Percentiles rank a stretch among this genome's conserved stretches.
These are phyloP conservation scores for Pangasianodon hypophthalmus DNA, from an alignment of 2,113 vertebrate genomes.

Conservation along the genomic window DNA sequence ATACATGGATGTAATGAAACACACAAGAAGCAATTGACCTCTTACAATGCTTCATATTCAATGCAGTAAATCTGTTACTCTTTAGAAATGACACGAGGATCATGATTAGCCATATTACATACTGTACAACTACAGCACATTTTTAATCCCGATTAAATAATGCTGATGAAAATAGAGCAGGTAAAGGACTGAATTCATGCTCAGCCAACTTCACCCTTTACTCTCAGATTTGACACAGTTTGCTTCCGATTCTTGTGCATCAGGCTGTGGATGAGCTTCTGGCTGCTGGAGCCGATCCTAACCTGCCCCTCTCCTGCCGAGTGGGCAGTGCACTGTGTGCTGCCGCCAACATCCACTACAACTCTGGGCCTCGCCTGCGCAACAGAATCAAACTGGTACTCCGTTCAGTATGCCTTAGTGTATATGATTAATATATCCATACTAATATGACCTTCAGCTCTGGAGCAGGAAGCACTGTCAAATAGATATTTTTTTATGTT, in stretches of 20 bases:
- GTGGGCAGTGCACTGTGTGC: conserved; percentile 81
- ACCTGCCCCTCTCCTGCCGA: conserved; percentile 69
- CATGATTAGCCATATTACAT: neutral
- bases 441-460: neutral
- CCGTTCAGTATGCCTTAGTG: neutral
- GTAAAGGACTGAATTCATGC: neutral
- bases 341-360: conserved; percentile 72
- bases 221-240: neutral
- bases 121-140: neutral
- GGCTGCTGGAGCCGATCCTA: conserved; percentile 78
- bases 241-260: conserved; percentile 2
- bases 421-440: neutral
- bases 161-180: neutral
- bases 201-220: neutral
- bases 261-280: conserved; percentile 82
- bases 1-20: neutral
- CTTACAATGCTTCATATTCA: neutral
- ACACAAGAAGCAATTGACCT: neutral
- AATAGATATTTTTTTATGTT: neutral
- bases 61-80: neutral
- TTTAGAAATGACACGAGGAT: neutral
- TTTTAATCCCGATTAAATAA: neutral
- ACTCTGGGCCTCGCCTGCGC: conserved; percentile 52
- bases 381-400: conserved; percentile 76
- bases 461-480: neutral